phyloP scores from a whole-genome alignment of 2,113 vertebrate species.

The Suricata suricatta region DNA sequence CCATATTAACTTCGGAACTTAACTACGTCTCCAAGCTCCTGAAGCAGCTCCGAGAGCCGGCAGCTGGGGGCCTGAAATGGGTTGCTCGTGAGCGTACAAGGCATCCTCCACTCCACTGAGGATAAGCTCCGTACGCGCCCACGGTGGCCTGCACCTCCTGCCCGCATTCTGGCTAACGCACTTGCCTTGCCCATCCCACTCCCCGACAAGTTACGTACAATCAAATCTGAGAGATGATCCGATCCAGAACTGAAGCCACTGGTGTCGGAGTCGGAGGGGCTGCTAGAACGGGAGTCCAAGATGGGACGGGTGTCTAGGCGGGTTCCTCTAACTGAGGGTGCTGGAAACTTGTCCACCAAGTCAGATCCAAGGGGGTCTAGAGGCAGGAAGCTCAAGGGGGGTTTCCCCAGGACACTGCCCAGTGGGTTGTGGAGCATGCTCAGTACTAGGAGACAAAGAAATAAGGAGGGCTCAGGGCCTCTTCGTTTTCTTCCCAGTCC shows the following conservation, averaged over 20 bases:
- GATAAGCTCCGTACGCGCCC: not conserved
- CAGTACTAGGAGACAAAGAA: slow-evolving; percentile 82
- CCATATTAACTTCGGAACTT: not conserved
- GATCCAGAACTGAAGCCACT: slow-evolving; percentile 99
- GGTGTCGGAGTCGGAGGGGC: slow-evolving; percentile 97
- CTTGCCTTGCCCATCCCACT: not conserved
- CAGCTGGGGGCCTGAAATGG: not conserved
- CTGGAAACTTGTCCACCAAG: slow-evolving; percentile 92
- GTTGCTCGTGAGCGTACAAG: not conserved
- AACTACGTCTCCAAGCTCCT: not conserved
- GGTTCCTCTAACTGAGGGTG: slow-evolving; percentile 88
- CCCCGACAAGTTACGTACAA: slow-evolving; percentile 85
- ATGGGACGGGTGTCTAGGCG: slow-evolving; percentile 92
- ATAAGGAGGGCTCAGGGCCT: not conserved
- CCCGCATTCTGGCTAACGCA: not conserved
- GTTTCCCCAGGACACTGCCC: slow-evolving; percentile 89
- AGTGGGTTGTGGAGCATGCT: slow-evolving; percentile 93
- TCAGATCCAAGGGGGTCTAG: slow-evolving; percentile 90
- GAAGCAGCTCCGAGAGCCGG: not conserved
- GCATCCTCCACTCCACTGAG: not conserved
- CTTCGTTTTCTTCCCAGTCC: not conserved
- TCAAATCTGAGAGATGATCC: slow-evolving; percentile 95
- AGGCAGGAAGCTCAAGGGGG: slow-evolving; percentile 89
- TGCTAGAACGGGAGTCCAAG: slow-evolving; percentile 96
- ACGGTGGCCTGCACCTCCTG: not conserved